phyloP scores from a whole-genome alignment of 2,888 invertebrate genomes.

The Leucoma salicis region DNA sequence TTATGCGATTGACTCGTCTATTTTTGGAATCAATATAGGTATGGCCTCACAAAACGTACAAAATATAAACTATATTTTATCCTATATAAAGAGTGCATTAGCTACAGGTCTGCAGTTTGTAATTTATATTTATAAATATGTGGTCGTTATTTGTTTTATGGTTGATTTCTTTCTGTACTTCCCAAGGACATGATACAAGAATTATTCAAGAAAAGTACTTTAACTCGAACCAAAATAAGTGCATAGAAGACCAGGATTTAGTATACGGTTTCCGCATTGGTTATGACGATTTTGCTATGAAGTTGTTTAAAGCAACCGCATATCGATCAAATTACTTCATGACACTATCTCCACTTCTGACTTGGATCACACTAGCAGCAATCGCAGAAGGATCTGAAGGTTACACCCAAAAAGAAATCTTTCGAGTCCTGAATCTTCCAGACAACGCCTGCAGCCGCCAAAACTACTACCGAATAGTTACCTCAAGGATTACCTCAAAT shows the following conservation, averaged over 20 bases:
- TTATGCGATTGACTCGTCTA: background rate
- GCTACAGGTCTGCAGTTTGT: background rate
- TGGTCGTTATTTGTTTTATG: background rate
- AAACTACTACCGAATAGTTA: constrained; percentile 25
- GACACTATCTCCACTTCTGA: constrained; percentile 6
- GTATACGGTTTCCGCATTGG: background rate
- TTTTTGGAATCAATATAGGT: background rate
- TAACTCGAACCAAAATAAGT: background rate
- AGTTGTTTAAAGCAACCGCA: background rate
- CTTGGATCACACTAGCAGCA: constrained; percentile 23
- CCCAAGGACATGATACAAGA: background rate
- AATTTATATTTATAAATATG: background rate
- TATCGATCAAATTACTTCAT: background rate
- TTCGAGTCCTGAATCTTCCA: constrained; percentile 28
- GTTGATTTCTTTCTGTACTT: background rate
- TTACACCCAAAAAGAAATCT: constrained; percentile 19
- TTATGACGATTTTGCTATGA: background rate
- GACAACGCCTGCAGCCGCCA: constrained; percentile 26
- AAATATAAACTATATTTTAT: background rate
- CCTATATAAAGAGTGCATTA: background rate
- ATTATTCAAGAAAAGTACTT: background rate
- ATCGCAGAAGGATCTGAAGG: constrained; percentile 27
- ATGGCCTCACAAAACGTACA: background rate
- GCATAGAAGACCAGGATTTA: background rate
- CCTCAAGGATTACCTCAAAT: constrained; percentile 6